These are phyloP conservation scores for Lasioglossum figueresi DNA, from an alignment of 2,888 invertebrate genomes.

Conservation along the genomic window DNA sequence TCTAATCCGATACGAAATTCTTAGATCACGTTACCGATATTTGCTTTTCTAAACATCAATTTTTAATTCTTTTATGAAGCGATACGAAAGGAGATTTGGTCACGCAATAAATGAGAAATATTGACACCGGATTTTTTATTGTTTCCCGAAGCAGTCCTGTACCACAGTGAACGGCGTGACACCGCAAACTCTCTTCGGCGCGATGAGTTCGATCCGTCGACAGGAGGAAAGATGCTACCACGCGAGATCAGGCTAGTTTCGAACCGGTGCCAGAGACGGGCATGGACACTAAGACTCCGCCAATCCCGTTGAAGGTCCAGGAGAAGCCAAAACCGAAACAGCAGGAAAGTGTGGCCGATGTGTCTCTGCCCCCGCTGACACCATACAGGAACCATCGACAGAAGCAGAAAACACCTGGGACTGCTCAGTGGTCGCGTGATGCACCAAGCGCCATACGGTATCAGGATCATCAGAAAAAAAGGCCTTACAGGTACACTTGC, in stretches of 20 bases:
- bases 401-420: constrained; percentile 61
- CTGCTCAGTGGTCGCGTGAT: constrained; percentile 64
- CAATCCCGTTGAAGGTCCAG: constrained; percentile 80
- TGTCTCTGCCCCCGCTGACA: constrained; percentile 80
- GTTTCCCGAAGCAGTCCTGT: constrained; percentile 63
- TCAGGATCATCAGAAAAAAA: constrained; percentile 73
- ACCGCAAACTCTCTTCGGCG: constrained; percentile 59
- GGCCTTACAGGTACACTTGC: constrained; percentile 79
- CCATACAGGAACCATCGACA: constrained; percentile 71
- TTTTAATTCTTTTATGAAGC: background rate
- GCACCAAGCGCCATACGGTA: constrained; percentile 50
- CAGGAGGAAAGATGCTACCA: constrained; percentile 70
- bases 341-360: constrained; percentile 73
- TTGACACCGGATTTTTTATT: background rate
- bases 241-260: constrained; percentile 67
- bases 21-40: too few species aligned
- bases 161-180: constrained; percentile 40
- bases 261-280: constrained; percentile 75
- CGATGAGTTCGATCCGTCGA: constrained; percentile 69
- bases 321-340: constrained; percentile 76
- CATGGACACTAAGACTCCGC: constrained; percentile 83
- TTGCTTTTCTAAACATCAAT: background rate
- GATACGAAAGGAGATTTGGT: background rate
- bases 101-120: too few species aligned
- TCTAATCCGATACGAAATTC: too few species aligned